A percentile compares a stretch with the other conserved stretches of the same genome.
phyloP scores from a whole-genome alignment of 2,797 vertebrate species.

The Falco peregrinus region DNA sequence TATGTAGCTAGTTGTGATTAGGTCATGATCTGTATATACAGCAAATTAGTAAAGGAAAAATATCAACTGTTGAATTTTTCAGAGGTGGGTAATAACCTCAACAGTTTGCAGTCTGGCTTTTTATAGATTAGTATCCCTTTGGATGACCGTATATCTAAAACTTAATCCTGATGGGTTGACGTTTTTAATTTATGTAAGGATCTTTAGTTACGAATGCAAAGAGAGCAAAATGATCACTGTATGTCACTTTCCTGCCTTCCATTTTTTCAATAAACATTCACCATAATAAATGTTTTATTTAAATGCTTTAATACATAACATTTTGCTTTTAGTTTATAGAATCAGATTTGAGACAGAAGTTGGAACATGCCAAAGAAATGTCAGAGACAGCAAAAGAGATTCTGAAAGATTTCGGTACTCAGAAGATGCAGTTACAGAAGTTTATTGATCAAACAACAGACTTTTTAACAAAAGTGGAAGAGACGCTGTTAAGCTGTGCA shows the following conservation, averaged over 20 bases:
- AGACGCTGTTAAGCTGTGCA: constrained; percentile 79
- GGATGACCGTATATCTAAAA: background rate
- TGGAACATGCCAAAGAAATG: constrained; percentile 87
- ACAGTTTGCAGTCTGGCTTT: background rate
- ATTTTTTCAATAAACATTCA: background rate
- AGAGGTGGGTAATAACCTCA: background rate
- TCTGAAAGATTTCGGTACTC: constrained; percentile 87
- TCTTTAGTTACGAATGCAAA: background rate
- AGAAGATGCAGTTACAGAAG: constrained; percentile 87
- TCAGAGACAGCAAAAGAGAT: constrained; percentile 86
- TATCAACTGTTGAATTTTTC: background rate
- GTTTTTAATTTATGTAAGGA: background rate
- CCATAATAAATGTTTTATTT: background rate
- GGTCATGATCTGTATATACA: background rate
- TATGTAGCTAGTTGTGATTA: background rate
- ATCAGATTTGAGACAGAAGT: constrained; percentile 88
- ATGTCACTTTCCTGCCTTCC: background rate
- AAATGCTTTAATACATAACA: background rate
- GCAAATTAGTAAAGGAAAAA: background rate
- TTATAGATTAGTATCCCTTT: background rate
- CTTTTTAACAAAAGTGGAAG: constrained; percentile 82
- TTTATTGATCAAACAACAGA: constrained; percentile 82
- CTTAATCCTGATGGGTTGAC: background rate
- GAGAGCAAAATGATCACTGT: background rate
- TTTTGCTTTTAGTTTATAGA: constrained; percentile 84